phyloP scores from a whole-genome alignment of 2,113 vertebrate genomes.

The Pan troglodytes region NHGRI_mPanTro3-v2.1_pri NC_072403.2:170298001-170298500 shows the following conservation, averaged over 20 bases:
- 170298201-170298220: too few species aligned
- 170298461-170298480: too few species aligned
- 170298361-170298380: not conserved
- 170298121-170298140: too few species aligned
- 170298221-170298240: not conserved
- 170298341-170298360: not conserved
- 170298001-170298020: not conserved
- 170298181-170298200: too few species aligned
- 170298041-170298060: too few species aligned
- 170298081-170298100: too few species aligned
- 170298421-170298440: not conserved
- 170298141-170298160: too few species aligned
- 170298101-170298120: too few species aligned
- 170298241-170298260: not conserved
- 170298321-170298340: not conserved
- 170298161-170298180: too few species aligned
- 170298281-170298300: not conserved
- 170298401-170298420: not conserved
- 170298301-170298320: not conserved
- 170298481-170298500: too few species aligned
- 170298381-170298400: not conserved
- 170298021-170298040: too few species aligned
- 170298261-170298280: not conserved
- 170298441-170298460: not conserved
- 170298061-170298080: too few species aligned